Percentiles rank a stretch among this genome's conserved stretches.
Conservation (phyloP, 1,140 invertebrate species). For the Phenacoccus solenopsis region DNA sequence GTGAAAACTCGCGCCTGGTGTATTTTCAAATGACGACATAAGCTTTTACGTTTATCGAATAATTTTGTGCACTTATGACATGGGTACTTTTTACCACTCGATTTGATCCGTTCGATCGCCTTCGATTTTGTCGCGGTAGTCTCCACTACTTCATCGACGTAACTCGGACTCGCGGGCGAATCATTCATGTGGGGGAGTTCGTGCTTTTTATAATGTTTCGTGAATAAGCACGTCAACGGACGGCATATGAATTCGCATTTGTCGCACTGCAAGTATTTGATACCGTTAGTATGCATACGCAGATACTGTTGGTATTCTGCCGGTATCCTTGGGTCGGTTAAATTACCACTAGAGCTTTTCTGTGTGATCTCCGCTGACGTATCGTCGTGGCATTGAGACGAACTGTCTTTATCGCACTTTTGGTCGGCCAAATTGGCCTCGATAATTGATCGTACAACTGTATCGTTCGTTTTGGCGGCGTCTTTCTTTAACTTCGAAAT, state of each 20-base stretch:
- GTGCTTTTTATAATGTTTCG: background rate
- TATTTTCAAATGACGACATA: background rate
- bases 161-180: background rate
- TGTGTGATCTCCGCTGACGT: background rate
- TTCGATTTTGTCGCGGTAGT: background rate
- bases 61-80: background rate
- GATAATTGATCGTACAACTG: too few relatives aligned
- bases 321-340: background rate
- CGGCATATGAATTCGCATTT: background rate
- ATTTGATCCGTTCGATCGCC: background rate
- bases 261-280: slow-evolving; percentile 10
- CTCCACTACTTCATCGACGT: background rate
- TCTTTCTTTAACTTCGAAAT: background rate
- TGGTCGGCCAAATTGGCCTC: too few relatives aligned
- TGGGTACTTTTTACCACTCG: background rate
- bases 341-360: background rate
- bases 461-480: background rate
- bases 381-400: too few relatives aligned
- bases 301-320: background rate
- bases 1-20: background rate
- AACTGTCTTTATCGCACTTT: too few relatives aligned
- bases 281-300: background rate
- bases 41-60: background rate
- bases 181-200: background rate
- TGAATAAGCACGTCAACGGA: background rate